Base-by-base conservation (phyloP, 2,113 vertebrate species). In the Pterocles orientalis region DNA sequence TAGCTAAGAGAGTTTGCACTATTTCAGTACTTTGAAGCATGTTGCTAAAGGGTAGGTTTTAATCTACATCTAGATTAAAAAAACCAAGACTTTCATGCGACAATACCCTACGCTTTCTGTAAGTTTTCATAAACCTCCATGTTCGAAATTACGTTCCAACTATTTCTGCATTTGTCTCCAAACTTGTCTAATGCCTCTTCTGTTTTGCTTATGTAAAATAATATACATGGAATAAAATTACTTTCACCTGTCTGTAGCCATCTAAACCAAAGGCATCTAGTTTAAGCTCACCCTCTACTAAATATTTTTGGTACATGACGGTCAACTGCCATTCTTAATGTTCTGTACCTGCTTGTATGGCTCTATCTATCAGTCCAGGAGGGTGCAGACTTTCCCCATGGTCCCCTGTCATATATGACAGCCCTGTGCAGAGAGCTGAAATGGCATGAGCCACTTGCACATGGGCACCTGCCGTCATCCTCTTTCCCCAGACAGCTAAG, bases 21-120 rank as follows among this genome's bases (percentile, higher is more conserved):
- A 19, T 60, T 71, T 82, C 24, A 66, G 21, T 34, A 24, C 41
- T 76, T 58, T 18, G 57, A 82, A 84, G 25, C 19, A 6, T 36
- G 15, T 31, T 68, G 21, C 60, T 7, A 21, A 43, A 65, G 13
- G 8, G 12, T 39, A 25, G 20, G 53, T 90, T 61, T 50, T 31
- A 45, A n/a, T 21, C 6, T 65, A 14, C n/a, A 39, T 56, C 34
- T 47, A 50, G 36, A 31, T 6, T 78, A 20, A 64, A 68, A 48
- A 41, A 41, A 41, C 41, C 41, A 41, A 58, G 47, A 31, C 18
- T 77, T 78, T 14, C 8, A 5, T 36, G 25, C 7, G 50, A 39
- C 2, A 47, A 10, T 36, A 18, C 9, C 12, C 15, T 68, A 6
- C 0, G 0, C 26, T 48, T 83, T 28, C 31, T 78, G n/a, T 3